These are phyloP conservation scores for Portunus trituberculatus DNA, from an alignment of 1,140 invertebrate species.

Conservation along the genomic window DNA sequence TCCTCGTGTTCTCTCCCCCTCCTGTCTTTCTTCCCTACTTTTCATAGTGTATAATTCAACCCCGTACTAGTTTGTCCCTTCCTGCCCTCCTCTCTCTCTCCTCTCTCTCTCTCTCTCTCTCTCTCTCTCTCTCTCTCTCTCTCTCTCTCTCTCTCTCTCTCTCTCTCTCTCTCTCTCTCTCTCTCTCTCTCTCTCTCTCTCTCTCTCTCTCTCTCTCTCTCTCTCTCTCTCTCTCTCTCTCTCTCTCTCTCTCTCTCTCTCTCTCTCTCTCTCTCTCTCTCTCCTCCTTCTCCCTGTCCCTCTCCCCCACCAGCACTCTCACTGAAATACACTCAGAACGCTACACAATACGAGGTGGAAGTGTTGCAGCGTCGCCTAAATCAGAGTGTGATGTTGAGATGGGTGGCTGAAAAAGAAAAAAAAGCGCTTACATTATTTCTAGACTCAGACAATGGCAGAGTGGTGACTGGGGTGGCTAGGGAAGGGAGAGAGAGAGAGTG, in stretches of 20 bases:
- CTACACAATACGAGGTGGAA: background rate
- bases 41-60: background rate
- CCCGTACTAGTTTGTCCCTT: background rate
- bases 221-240: background rate
- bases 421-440: background rate
- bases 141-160: background rate
- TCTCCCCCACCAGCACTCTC: background rate
- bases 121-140: background rate
- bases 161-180: background rate
- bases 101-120: background rate
- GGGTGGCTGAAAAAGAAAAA: background rate
- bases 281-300: background rate
- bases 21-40: background rate
- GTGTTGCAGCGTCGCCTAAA: background rate
- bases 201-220: background rate
- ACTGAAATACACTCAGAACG: background rate
- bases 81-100: background rate
- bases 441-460: background rate
- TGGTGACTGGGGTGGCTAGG: background rate
- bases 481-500: no score
- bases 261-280: background rate
- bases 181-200: background rate
- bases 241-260: background rate
- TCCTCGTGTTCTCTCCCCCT: background rate
- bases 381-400: background rate